Conservation (phyloP, 2,113 vertebrate genomes). For the Balaeniceps rex region DNA sequence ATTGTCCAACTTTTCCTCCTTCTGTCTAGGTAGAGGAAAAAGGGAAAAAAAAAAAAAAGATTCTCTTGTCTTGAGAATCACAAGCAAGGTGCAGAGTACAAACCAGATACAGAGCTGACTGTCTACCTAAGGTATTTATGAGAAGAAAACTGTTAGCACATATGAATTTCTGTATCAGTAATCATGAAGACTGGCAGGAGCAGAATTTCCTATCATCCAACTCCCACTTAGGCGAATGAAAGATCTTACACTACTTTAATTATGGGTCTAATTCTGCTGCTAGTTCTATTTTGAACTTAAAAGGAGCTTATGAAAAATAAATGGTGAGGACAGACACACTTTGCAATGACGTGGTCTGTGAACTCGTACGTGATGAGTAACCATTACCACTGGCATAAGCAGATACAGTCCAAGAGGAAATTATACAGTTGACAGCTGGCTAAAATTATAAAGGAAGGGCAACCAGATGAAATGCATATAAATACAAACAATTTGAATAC, state of each 20-base stretch:
- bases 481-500: slow-evolving; percentile 67
- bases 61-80: neutral
- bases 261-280: neutral
- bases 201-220: neutral
- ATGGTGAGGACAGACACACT: slow-evolving; percentile 24
- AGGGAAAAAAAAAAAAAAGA: neutral
- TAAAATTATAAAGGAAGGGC: slow-evolving; percentile 71
- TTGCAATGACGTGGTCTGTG: neutral
- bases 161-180: neutral
- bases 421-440: slow-evolving; percentile 70
- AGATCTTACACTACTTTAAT: neutral
- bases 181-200: neutral
- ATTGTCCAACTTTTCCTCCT: neutral
- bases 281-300: slow-evolving; percentile 38
- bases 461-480: slow-evolving; percentile 59
- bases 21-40: neutral
- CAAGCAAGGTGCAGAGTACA: neutral
- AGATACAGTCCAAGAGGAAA: slow-evolving; percentile 76
- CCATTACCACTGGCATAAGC: slow-evolving; percentile 63
- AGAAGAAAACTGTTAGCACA: neutral
- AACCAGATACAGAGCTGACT: neutral
- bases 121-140: neutral
- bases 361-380: slow-evolving; percentile 57
- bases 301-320: slow-evolving; percentile 21
- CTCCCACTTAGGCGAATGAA: neutral